Evolutionary conservation across 1,140 invertebrate genomes (phyloP), one percentile per base, ranked within the genome.

Genomic region (Dinoponera quadriceps): DNA sequence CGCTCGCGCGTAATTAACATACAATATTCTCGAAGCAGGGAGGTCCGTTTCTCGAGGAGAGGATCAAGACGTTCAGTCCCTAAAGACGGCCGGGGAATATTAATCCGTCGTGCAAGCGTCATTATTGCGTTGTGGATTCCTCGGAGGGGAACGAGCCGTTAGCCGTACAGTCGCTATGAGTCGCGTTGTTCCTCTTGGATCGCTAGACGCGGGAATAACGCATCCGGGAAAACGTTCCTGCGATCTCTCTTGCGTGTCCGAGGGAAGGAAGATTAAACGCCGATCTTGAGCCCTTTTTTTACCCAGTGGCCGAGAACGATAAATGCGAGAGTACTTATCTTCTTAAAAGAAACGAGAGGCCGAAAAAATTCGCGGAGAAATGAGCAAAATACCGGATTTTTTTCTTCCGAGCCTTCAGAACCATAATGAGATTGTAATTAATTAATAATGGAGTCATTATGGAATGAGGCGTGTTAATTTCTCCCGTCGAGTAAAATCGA

Each of bases 1-100:
- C 44, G 55, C 59, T 60, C 22, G 65, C 48, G 49, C 51, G 44
- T 80, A 69, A 80, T 84, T 84, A 83, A 78, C 73, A 66, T 57
- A 72, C 78, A 74, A 74, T 82, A 74, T 82, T 74, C 69, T 51
- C 38, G 44, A 25, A 51, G 44, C 68, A 62, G 27, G 65, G 22
- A 82, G 55, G 20, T 74, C 69, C n/a, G 57, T 44, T 25, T 72
- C 29, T 72, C 55, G 14, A 22, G 44, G 3, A 49, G 7, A 57
- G 25, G 14, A 80, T 80, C 75, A 59, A 78, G 74, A 78, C 22
- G 33, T 68, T 78, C 49, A 3, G 18, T 80, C 44, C 49, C 59
- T 48, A 80, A 71, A 54, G 29, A 57, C 18, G 51, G 13, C 51
- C 27, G 22, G 75, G 54, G 7, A 59, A 48, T 27, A 29, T 29